A percentile compares a stretch with the other conserved stretches of the same genome.
These are phyloP conservation scores for Anthoscopus minutus DNA, from an alignment of 2,113 vertebrate species.

Conservation along the genomic window DNA sequence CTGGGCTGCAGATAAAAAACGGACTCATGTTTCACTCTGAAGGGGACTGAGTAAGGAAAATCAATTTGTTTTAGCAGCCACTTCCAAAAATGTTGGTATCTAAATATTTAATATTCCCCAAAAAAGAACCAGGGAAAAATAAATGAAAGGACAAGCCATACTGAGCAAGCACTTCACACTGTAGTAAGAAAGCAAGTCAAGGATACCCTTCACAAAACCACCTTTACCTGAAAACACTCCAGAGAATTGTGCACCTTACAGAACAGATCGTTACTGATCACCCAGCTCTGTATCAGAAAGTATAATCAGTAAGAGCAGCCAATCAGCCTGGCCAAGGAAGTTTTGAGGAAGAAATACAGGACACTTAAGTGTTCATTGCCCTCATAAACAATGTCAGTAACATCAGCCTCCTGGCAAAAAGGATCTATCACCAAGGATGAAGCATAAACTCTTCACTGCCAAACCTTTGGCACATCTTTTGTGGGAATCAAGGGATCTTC, in stretches of 20 bases:
- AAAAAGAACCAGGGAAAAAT: not conserved
- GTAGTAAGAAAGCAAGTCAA: not conserved
- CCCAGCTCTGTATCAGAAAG: not conserved
- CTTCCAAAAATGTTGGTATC: constrained; percentile 6
- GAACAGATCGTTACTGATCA: not conserved
- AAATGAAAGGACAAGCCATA: not conserved
- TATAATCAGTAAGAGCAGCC: not conserved
- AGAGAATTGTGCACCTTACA: not conserved
- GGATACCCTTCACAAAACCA: not conserved
- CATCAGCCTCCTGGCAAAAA: not conserved
- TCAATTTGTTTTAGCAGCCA: not conserved
- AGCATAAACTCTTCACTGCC: not conserved
- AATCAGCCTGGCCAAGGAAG: not conserved
- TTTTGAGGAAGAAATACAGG: not conserved
- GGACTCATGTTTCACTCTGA: not conserved
- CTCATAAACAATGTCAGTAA: not conserved
- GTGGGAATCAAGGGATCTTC: not conserved
- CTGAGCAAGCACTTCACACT: not conserved
- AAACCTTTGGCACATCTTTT: not conserved
- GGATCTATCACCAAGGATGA: not conserved
- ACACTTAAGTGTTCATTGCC: fast-evolving
- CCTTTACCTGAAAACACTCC: not conserved
- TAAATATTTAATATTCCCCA: constrained; percentile 7
- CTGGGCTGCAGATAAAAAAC: constrained; percentile 8
- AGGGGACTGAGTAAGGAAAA: not conserved